Evolutionary conservation across 2,888 invertebrate species (phyloP).

Genomic region (Agrochola circellaris): DNA sequence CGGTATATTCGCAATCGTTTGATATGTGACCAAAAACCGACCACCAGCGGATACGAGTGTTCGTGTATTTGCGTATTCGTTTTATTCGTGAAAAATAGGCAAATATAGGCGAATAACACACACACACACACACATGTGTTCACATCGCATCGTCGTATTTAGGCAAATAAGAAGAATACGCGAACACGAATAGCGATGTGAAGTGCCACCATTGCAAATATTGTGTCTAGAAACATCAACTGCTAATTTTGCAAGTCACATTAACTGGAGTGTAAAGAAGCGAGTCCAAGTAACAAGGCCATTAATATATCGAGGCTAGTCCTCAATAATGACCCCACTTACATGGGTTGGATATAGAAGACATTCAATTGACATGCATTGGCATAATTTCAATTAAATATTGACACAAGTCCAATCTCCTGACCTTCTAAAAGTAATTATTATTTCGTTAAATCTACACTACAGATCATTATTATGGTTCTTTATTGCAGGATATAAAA

Average conservation of each 20-base stretch:
- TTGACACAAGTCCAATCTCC: conserved; percentile 33
- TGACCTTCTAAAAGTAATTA: conserved; percentile 26
- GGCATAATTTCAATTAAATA: conserved; percentile 46
- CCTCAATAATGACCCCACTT: conserved; percentile 18
- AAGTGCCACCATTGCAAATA: conserved; percentile 36
- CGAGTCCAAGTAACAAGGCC: conserved; percentile 19
- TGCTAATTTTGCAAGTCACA: conserved; percentile 38
- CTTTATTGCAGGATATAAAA: conserved; percentile 26
- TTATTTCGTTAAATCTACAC: conserved; percentile 40
- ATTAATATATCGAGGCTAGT: conserved; percentile 33
- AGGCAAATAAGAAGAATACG: no score
- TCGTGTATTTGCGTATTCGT: no score
- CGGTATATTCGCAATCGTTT: no score
- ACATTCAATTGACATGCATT: conserved; percentile 52
- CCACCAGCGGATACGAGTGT: no score
- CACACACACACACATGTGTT: no score
- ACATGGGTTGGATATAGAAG: conserved; percentile 35
- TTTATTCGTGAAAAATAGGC: no score
- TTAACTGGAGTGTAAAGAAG: conserved; percentile 60
- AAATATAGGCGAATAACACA: no score
- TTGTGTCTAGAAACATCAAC: conserved; percentile 37
- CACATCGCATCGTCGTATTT: no score
- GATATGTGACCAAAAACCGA: no score
- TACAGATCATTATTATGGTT: conserved; percentile 28
- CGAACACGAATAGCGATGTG: no score